Percentiles rank a stretch among this genome's conserved stretches.
Evolutionary conservation across 2,113 vertebrate genomes (phyloP).

Genomic region (Oryzias curvinotus): DNA sequence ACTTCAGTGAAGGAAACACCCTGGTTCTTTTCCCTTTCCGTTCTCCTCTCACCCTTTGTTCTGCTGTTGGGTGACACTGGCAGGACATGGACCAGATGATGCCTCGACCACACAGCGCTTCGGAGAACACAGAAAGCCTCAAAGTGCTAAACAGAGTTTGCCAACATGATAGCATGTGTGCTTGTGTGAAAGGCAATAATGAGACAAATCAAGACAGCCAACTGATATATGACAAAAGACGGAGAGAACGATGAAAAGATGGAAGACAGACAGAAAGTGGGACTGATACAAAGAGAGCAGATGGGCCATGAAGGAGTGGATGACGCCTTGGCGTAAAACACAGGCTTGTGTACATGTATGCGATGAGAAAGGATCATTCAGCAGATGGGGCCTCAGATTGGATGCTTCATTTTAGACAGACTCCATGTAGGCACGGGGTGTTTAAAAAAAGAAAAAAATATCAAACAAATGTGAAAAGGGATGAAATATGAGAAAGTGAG

Average conservation of each 20-base stretch:
- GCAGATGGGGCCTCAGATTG: conserved; percentile 74
- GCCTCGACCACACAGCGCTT: conserved; percentile 24
- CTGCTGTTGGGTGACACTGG: conserved; percentile 25
- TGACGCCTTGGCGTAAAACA: conserved; percentile 65
- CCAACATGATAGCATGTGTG: conserved; percentile 22
- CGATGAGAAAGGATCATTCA: conserved; percentile 63
- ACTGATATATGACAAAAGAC: conserved; percentile 42
- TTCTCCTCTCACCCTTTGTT: conserved; percentile 18
- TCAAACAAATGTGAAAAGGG: conserved; percentile 63
- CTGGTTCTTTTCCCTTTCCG: conserved; percentile 42
- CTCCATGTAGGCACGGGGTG: conserved; percentile 53
- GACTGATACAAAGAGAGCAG: conserved; percentile 67
- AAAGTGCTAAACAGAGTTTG: conserved; percentile 13
- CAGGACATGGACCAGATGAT: conserved; percentile 32
- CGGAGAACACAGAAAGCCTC: conserved; percentile 28
- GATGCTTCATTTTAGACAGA: conserved; percentile 69
- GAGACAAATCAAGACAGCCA: conserved; percentile 53
- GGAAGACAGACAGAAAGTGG: conserved; percentile 62
- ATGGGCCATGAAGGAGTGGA: conserved; percentile 73
- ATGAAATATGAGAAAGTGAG: conserved; percentile 33
- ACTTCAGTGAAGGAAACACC: conserved; percentile 28
- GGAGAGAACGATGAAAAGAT: conserved; percentile 51
- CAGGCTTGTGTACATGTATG: conserved; percentile 65
- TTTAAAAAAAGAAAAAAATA: conserved; percentile 64
- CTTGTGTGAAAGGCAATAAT: conserved; percentile 41